Conservation (phyloP, 2,797 vertebrate genomes). For the Betta splendens region DNA sequence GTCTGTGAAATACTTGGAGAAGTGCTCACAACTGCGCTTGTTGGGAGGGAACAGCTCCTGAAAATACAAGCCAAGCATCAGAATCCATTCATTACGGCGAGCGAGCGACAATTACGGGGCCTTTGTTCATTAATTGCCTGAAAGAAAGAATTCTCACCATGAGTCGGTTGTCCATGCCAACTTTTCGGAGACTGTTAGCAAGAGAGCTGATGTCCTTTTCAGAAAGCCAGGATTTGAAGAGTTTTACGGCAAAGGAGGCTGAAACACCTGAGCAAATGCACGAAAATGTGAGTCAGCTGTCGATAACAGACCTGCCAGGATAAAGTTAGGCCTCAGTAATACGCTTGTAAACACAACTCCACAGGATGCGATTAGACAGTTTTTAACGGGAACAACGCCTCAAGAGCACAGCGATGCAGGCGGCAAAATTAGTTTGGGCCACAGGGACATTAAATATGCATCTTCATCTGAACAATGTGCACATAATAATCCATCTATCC, state of each 20-base stretch:
- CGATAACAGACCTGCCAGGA: constrained; percentile 58
- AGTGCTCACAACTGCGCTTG: constrained; percentile 93
- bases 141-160: constrained; percentile 80
- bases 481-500: no score
- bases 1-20: constrained; percentile 93
- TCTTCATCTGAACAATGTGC: background rate
- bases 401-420: constrained; percentile 4
- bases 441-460: constrained; percentile 1
- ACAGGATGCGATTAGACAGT: constrained; percentile 38
- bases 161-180: constrained; percentile 97
- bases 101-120: constrained; percentile 13
- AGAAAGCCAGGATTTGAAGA: constrained; percentile 98
- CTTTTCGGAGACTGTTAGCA: constrained; percentile 91
- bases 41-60: constrained; percentile 95
- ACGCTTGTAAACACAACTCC: constrained; percentile 41
- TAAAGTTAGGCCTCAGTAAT: constrained; percentile 53
- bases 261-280: constrained; percentile 89
- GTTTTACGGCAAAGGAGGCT: constrained; percentile 94
- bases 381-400: constrained; percentile 32
- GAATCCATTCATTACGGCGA: background rate
- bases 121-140: constrained; percentile 12
- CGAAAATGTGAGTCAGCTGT: constrained; percentile 55
- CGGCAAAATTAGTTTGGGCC: background rate
- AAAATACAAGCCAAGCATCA: constrained; percentile 41
- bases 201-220: constrained; percentile 97